Evolutionary conservation across 2,113 vertebrate genomes (phyloP), one percentile per base, ranked within the genome.

Genomic region (Opisthocomus hoazin): DNA sequence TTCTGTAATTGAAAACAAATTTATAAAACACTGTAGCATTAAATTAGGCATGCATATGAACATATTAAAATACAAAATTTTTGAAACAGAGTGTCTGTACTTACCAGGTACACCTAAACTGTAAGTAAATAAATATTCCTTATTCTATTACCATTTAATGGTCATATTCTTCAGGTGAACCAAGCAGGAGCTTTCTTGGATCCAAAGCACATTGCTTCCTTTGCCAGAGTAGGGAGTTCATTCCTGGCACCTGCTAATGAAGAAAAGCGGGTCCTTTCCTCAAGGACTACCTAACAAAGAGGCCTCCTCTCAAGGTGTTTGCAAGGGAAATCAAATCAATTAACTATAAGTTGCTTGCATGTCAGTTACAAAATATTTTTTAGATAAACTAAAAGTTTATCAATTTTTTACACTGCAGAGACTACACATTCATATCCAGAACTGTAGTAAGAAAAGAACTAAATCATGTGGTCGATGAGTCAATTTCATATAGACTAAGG

Each of bases 1-100:
- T 63, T 75, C 56, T 93, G 20, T 87, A 87, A 91, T 95, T 79
- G 65, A 94, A 94, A 96, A 94, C 18, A 95, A 89, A 91, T 53
- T 27, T 82, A 81, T 81, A 89, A 93, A 95, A 60, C 36, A 66
- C 36, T 76, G 43, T 50, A 84, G 26, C 26, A 71, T 50, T 92
- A 78, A 78, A 77, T 64, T 78, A 75, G 43, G 23, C 57, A 76
- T 57, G 48, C 10, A 26, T 50, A 66, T 69, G 77, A 84, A 92
- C 90, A 84, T 63, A 81, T 93, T 83, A 65, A 74, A 93, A 5
- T 45, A n/a, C 1, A n/a, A n/a, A 32, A 9, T 54, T 57, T 65
- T 81, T 63, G 29, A 86, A 76, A 61, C 3, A 61, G 10, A n/a
- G 2, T 30, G 21, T 46, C 32, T 88, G 29, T 63, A 84, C 9